Conservation (phyloP, 1,140 invertebrate species). For the Magallana gigas region DNA sequence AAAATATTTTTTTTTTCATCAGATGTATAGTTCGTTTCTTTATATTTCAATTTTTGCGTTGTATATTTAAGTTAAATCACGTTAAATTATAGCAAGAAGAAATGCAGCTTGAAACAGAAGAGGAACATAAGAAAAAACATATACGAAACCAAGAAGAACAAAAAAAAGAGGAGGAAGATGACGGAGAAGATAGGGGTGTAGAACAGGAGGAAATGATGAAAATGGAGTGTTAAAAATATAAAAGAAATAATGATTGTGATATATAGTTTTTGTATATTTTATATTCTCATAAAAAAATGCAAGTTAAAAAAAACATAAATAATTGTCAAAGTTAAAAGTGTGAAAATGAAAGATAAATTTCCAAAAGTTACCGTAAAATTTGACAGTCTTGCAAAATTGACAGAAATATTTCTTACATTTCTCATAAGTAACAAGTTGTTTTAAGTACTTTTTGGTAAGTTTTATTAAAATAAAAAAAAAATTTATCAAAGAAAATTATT, state of each 20-base stretch:
- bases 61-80: conserved; percentile 11
- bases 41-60: conserved; percentile 1
- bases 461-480: no score
- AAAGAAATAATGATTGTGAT: not conserved
- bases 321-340: no score
- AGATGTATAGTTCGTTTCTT: not conserved
- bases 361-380: no score
- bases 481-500: no score
- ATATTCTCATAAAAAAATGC: not conserved
- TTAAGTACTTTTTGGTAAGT: no score
- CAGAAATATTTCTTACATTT: no score
- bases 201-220: not conserved
- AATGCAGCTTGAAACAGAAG: not conserved
- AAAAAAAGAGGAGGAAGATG: not conserved
- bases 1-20: not conserved
- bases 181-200: not conserved
- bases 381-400: no score
- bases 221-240: not conserved
- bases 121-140: not conserved
- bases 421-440: no score
- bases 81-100: not conserved
- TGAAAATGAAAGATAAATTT: no score
- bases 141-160: not conserved
- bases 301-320: no score
- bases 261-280: not conserved